Evolutionary conservation across 1,140 invertebrate species (phyloP), one percentile per base, ranked within the genome.

Genomic region (Teleogryllus occipitalis): DNA sequence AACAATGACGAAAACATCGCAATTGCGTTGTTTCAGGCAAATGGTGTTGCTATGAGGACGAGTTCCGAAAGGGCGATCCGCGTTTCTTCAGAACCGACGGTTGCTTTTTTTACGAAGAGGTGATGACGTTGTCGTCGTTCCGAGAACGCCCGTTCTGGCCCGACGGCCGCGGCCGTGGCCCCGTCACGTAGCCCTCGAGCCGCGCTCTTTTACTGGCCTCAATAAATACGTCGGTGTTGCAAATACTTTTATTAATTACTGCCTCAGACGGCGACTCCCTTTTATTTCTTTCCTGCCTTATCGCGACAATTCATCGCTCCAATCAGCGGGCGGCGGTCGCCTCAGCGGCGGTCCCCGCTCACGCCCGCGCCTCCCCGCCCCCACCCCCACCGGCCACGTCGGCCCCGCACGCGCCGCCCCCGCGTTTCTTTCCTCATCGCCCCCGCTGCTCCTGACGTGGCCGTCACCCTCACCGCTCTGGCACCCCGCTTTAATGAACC

Each of bases 201-300:
- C 54, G 10, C 54, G 54, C 54, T 65, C 54, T 65, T 39, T 39
- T 39, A 39, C 54, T 65, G 54, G 10, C 27, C 27, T 65, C 18
- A 14, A 65, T 65, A 65, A 65, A 65, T 65, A 65, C 54, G 54
- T 65, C 54, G 54, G 54, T 39, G 27, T 39, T 39, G 27, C 27
- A 39, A 65, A 65, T 65, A 65, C 54, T 65, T 18, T 65, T 65
- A 65, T 65, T 65, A 65, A 65, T 65, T 65, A 65, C 54, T 65
- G 54, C 54, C 18, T 65, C 54, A 18, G 54, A 18, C 54, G 54
- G 54, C 54, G 18, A 18, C 10, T 65, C 54, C 54, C 54, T 65
- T 65, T 65, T 65, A 65, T 65, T 65, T 65, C 54, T 65, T 65
- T 65, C 54, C 54, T 65, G 54, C 18, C 54, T 65, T 65, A 65